Evolutionary conservation across 37 sponge, comb jelly and placozoan species (phyloP).

Genomic region (Oscarella lobularis): DNA sequence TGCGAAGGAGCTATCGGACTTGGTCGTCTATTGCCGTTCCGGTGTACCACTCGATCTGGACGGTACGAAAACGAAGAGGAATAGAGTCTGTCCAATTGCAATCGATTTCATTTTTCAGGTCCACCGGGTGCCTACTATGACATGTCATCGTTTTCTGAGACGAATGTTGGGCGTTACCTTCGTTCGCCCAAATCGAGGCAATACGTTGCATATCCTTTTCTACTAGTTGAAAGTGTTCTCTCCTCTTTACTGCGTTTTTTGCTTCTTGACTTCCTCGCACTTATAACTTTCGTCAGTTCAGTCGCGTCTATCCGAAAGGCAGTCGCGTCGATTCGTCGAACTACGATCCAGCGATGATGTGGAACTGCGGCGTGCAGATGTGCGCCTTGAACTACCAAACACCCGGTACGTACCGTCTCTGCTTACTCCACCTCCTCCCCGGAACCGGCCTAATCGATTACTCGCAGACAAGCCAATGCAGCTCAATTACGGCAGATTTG

Average conservation of each 20-base stretch:
- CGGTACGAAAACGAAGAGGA: too few relatives aligned
- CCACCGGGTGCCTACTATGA: constrained; percentile 45
- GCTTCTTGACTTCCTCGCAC: neutral
- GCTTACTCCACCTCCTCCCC: neutral
- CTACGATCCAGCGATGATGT: constrained; percentile 82
- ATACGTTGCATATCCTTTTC: constrained; percentile 3
- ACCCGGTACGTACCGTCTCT: constrained; percentile 28
- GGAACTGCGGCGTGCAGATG: constrained; percentile 88
- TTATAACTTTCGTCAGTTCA: constrained; percentile 55
- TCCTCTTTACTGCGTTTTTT: neutral
- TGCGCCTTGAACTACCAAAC: constrained; percentile 97
- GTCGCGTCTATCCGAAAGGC: constrained; percentile 91
- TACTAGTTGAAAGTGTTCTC: neutral
- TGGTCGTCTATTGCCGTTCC: constrained; percentile 83
- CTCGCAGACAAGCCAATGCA: constrained; percentile 93
- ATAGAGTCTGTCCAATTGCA: neutral
- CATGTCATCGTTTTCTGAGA: constrained; percentile 97
- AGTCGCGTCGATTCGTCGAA: constrained; percentile 86
- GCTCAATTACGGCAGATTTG: constrained; percentile 88
- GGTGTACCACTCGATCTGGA: constrained; percentile 54
- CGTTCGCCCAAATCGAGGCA: too few relatives aligned
- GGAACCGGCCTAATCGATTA: neutral
- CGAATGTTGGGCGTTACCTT: constrained; percentile 48
- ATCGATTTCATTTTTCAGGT: neutral
- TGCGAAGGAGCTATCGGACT: constrained; percentile 80